Evolutionary conservation across 2,797 vertebrate genomes (phyloP).

Genomic region (Gymnoscopelus braueri): DNA sequence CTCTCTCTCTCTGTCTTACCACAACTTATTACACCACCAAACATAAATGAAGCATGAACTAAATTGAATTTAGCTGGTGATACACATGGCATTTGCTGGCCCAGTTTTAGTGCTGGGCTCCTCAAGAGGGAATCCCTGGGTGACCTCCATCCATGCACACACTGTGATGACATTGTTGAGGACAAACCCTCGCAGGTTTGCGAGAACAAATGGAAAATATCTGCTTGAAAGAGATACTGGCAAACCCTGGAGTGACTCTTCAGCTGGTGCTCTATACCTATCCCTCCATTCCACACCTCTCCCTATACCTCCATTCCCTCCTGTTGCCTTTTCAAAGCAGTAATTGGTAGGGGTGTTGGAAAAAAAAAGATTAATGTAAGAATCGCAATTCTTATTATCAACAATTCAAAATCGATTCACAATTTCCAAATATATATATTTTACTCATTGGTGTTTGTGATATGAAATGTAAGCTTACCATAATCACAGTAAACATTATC

Average conservation of each 20-base stretch:
- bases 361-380: no score
- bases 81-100: constrained; percentile 34
- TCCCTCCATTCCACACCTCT: no score
- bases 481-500: no score
- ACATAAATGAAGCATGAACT: constrained; percentile 49
- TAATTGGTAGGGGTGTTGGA: constrained; percentile 23
- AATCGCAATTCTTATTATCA: no score
- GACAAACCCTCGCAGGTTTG: constrained; percentile 12
- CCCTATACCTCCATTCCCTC: neutral
- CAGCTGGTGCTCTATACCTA: neutral
- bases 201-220: constrained; percentile 22
- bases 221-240: constrained; percentile 24
- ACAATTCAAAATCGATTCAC: no score
- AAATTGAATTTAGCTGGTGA: constrained; percentile 42
- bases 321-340: constrained; percentile 5
- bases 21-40: constrained; percentile 35
- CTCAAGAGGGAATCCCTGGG: neutral
- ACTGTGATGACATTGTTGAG: constrained; percentile 26
- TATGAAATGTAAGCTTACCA: no score
- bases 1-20: neutral
- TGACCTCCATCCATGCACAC: neutral
- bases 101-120: constrained; percentile 11
- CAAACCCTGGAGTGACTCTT: neutral
- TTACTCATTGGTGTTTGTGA: no score
- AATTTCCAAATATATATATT: no score